Evolutionary conservation across 2,888 invertebrate species (phyloP), one percentile per base, ranked within the genome.

Genomic region (Nomada goodeniana): DNA sequence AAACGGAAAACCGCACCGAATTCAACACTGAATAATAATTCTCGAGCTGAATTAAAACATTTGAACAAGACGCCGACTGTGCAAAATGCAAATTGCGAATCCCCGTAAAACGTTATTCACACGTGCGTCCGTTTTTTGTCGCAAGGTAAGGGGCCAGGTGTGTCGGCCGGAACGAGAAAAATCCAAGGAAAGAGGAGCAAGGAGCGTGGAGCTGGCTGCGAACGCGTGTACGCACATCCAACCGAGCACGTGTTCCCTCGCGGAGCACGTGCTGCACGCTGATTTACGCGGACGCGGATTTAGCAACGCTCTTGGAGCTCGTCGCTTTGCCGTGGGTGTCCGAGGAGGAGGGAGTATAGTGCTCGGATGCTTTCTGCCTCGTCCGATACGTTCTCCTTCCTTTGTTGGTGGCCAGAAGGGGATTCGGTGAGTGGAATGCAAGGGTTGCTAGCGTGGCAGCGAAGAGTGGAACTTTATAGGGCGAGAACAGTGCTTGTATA

Each of bases 231-330:
- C 72, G 73, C 72, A 68, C 77, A 68, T 77, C 67, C 47, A 13
- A 61, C 61, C n/a, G 20, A 44, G 79, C 74, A 63, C 74, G 74
- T 67, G 78, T 68, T 47, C 57, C 42, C n/a, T 29, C 23, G 7
- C 29, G 26, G 29, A 67, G 83, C 85, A 79, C 83, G 86, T 83
- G 86, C 86, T 78, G 74, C 68, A 77, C 50, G 59, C 57, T 85
- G 85, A 85, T 85, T 85, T 85, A 85, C 80, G 80, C 63, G 76
- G 52, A 72, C 80, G 86, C 77, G 80, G 78, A 85, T 85, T 85
- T 83, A 85, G 82, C 76, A 44, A 50, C 44, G 50, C 50, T 44
- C 50, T 52, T 52, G 23, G 57, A 47, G 61, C 55, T 18, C 20
- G 44, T 61, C n/a, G 47, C 44, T 44, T 71, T 57, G 26, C 26